phyloP scores from a whole-genome alignment of 2,113 vertebrate species.

The Carassius carassius region DNA sequence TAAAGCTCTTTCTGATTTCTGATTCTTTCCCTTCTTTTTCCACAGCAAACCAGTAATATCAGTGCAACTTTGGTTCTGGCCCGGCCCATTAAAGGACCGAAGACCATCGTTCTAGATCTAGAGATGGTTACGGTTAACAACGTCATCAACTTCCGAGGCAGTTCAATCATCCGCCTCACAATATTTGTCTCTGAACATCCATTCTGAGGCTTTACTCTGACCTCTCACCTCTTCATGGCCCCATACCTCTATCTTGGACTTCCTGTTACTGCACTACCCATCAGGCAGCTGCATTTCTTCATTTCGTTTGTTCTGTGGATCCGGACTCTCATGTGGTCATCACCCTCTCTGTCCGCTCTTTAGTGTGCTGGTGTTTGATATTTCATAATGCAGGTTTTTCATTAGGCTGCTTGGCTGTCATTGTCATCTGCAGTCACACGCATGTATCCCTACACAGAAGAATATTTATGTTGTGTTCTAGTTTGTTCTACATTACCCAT shows the following conservation, averaged over 20 bases:
- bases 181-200: slow-evolving; percentile 92
- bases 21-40: background rate
- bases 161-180: slow-evolving; percentile 95
- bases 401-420: slow-evolving; percentile 45
- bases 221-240: slow-evolving; percentile 31
- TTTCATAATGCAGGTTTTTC: slow-evolving; percentile 23
- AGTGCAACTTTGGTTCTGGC: slow-evolving; percentile 94
- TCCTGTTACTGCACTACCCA: slow-evolving; percentile 55
- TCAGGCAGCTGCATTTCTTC: slow-evolving; percentile 62
- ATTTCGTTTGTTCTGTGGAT: slow-evolving; percentile 38
- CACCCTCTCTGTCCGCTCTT: background rate
- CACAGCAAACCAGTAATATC: slow-evolving; percentile 96
- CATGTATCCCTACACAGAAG: slow-evolving; percentile 46
- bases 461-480: slow-evolving; percentile 68
- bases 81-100: slow-evolving; percentile 89
- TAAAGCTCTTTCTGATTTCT: too few relatives aligned
- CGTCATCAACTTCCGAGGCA: slow-evolving; percentile 97
- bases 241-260: slow-evolving; percentile 55
- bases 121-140: slow-evolving; percentile 99
- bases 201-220: slow-evolving; percentile 77
- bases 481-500: slow-evolving; percentile 61
- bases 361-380: slow-evolving; percentile 22
- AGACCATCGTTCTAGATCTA: slow-evolving; percentile 88
- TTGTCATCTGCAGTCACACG: slow-evolving; percentile 22
- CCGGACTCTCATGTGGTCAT: slow-evolving; percentile 11